Evolutionary conservation across 2,888 invertebrate genomes (phyloP), one percentile per base, ranked within the genome.

Genomic region (Lutraria lutraria): DNA sequence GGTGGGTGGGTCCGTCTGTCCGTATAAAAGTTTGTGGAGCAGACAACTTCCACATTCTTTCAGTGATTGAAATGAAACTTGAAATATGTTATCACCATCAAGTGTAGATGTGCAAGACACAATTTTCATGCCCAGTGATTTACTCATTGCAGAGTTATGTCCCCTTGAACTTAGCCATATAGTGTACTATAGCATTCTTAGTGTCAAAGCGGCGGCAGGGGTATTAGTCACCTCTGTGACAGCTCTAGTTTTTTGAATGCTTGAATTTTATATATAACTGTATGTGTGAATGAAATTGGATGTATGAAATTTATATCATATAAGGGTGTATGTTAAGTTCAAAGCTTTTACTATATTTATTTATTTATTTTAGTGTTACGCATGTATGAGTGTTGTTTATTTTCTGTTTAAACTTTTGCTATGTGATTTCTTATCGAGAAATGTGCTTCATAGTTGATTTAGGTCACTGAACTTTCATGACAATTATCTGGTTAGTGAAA

Each of bases 321-420:
- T 25, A 25, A 10, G 25, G 63, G 12, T n/a, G 63, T 25, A 68
- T 25, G 12, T 68, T 13, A 25, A 21, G 15, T 56, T 53, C 8
- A 56, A 13, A 60, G n/a, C 21, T 68, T 68, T 25, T 25, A 25
- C n/a, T 68, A 68, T 68, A 68, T 68, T 68, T 68, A 68, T 68
- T 68, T 68, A 68, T 68, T 68, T 43, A 43, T 43, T 68, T 68
- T 68, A 68, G 63, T 10, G n/a, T 68, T 68, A 68, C 25, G 25
- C 25, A 25, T 25, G 63, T 68, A 13, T 68, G n/a, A 25, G 25
- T 25, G 63, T 25, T 12, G 12, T 68, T 25, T 68, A 25, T 13
- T 25, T 68, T 8, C n/a, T 43, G 63, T 13, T 25, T 15, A 15
- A 2, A 12, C 12, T 12, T 12, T 13, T 68, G 63, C 8, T 6